Percentiles rank a stretch among this genome's conserved stretches.
These are phyloP conservation scores for Diabrotica undecimpunctata DNA, from an alignment of 1,140 invertebrate species.

Conservation along the genomic window DNA sequence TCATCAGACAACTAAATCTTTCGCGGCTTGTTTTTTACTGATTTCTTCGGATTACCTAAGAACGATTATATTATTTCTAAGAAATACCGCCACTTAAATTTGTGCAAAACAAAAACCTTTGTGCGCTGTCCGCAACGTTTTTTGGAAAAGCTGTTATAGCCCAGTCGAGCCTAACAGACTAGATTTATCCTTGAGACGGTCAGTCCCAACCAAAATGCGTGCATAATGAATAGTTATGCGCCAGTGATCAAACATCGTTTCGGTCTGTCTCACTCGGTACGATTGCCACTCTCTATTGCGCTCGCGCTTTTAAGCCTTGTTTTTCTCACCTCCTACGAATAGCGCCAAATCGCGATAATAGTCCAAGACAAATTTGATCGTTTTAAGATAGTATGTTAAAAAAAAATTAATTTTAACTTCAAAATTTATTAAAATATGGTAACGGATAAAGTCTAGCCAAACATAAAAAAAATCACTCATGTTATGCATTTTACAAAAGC, in stretches of 20 bases:
- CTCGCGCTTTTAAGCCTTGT: conserved; percentile 1
- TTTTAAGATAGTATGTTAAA: too few species aligned
- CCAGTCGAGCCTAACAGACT: conserved; percentile 31
- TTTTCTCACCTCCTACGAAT: conserved; percentile 19
- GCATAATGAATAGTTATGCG: conserved; percentile 44
- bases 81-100: not conserved
- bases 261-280: conserved; percentile 17
- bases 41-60: not conserved
- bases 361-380: not conserved
- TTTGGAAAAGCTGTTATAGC: conserved; percentile 7
- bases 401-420: too few species aligned
- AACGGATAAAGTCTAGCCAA: too few species aligned
- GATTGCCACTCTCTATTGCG: not conserved
- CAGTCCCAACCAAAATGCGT: conserved; percentile 42
- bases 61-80: not conserved
- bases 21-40: not conserved
- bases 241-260: conserved; percentile 40
- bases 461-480: too few species aligned
- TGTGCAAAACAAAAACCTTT: not conserved
- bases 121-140: not conserved
- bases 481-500: too few species aligned
- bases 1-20: too few species aligned
- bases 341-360: conserved; percentile 4
- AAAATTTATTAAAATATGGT: too few species aligned
- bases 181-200: conserved; percentile 43